phyloP scores from a whole-genome alignment of 2,113 vertebrate species.

The Pluvialis apricaria region DNA sequence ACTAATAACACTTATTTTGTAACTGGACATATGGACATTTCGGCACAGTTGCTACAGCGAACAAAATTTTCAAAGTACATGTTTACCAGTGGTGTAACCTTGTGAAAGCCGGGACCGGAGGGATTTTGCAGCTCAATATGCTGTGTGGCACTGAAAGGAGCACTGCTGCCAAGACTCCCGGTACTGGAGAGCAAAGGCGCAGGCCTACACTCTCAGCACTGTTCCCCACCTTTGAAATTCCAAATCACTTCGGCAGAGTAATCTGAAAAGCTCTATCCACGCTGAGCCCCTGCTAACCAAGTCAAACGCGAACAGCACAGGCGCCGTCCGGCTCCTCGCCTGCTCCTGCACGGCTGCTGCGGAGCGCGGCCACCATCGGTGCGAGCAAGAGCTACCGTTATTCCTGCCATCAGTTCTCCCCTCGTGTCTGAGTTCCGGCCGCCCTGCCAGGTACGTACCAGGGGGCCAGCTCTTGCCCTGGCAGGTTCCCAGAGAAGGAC shows the following conservation, averaged over 20 bases:
- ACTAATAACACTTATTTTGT: slow-evolving; percentile 1
- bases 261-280: no score
- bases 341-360: no score
- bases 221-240: not conserved
- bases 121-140: not conserved
- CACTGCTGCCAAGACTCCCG: not conserved
- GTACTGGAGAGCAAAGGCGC: not conserved
- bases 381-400: no score
- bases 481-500: no score
- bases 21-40: slow-evolving; percentile 7
- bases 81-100: not conserved
- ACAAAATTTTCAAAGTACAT: not conserved
- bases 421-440: no score
- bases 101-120: not conserved
- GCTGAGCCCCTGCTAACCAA: no score
- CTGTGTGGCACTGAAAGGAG: not conserved
- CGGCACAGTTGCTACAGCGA: not conserved
- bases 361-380: no score
- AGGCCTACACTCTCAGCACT: not conserved
- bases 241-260: not conserved
- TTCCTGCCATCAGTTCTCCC: no score
- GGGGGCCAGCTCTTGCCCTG: no score
- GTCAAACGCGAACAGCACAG: no score
- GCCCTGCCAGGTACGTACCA: no score
- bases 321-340: no score